phyloP scores from a whole-genome alignment of 2,888 invertebrate species.

The Timema cristinae region DNA sequence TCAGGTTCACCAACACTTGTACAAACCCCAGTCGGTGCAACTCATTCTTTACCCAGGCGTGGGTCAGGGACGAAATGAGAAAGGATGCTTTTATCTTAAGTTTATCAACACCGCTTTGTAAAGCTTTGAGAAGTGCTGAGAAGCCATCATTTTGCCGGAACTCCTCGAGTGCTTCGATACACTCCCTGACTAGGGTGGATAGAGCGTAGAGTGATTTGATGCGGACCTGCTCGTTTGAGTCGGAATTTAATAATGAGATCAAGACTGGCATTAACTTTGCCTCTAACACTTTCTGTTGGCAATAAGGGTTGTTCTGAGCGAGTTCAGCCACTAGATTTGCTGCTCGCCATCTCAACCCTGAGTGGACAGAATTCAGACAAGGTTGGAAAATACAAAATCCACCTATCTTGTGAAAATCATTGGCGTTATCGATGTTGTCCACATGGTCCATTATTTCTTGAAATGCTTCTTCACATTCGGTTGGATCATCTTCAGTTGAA shows the following conservation, averaged over 20 bases:
- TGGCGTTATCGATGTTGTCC: constrained; percentile 74
- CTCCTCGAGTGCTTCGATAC: constrained; percentile 54
- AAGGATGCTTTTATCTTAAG: constrained; percentile 70
- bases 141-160: constrained; percentile 65
- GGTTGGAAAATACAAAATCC: constrained; percentile 70
- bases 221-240: constrained; percentile 53
- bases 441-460: constrained; percentile 63
- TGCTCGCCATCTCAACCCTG: constrained; percentile 58
- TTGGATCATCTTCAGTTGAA: constrained; percentile 50
- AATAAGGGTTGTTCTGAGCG: constrained; percentile 81
- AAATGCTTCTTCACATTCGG: constrained; percentile 60
- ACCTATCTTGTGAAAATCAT: constrained; percentile 80
- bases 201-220: constrained; percentile 72
- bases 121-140: constrained; percentile 55
- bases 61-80: constrained; percentile 49
- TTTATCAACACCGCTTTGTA: constrained; percentile 55
- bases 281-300: constrained; percentile 68
- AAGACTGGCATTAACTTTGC: constrained; percentile 61
- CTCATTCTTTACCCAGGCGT: constrained; percentile 28
- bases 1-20: constrained; percentile 32
- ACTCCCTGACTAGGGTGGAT: constrained; percentile 67
- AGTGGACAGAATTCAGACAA: constrained; percentile 59
- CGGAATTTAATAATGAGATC: constrained; percentile 55
- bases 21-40: constrained; percentile 34
- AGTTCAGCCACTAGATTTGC: constrained; percentile 71